A percentile compares a stretch with the other conserved stretches of the same genome.
These are phyloP conservation scores for Stomatorhinus ivindoensis DNA, from an alignment of 2,113 vertebrate species.

Conservation along the genomic window DNA sequence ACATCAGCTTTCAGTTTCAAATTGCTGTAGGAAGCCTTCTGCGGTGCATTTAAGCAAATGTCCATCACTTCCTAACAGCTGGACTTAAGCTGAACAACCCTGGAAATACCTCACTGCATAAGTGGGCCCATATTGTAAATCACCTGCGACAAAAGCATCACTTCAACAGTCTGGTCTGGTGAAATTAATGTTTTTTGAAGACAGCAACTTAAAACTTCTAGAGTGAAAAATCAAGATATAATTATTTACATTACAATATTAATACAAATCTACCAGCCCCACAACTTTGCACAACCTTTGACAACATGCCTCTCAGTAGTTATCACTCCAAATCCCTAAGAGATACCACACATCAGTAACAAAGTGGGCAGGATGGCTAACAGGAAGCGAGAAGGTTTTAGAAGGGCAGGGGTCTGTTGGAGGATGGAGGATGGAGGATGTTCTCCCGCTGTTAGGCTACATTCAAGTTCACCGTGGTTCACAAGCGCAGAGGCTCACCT, in stretches of 20 bases:
- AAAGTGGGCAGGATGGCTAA: background rate
- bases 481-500: conserved; percentile 60
- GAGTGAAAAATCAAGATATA: background rate
- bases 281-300: background rate
- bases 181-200: no score
- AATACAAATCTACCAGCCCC: background rate
- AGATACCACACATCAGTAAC: background rate
- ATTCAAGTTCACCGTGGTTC: background rate
- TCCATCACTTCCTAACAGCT: background rate
- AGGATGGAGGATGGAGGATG: background rate
- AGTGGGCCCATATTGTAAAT: background rate
- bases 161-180: no score
- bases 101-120: background rate
- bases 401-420: background rate
- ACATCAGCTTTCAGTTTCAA: background rate
- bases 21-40: background rate
- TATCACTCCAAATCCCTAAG: background rate
- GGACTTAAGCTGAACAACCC: background rate
- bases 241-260: background rate
- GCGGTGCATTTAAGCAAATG: background rate
- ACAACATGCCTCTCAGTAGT: background rate
- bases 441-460: background rate
- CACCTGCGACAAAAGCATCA: background rate
- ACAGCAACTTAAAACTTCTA: background rate
- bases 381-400: background rate